phyloP scores from a whole-genome alignment of 2,797 vertebrate genomes.

The Caiman crocodilus region DNA sequence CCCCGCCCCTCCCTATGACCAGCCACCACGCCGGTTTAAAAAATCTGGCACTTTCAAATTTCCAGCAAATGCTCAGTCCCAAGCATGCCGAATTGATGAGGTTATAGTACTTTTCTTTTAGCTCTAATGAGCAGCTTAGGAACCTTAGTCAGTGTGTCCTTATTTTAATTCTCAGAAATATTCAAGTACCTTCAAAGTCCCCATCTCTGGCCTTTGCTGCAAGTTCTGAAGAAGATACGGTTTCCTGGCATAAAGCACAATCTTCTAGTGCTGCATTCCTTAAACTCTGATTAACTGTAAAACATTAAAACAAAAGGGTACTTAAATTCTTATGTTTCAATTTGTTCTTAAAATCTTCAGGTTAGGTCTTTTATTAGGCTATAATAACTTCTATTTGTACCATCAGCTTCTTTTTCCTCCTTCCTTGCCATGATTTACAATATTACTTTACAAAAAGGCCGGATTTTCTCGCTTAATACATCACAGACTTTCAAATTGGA shows the following conservation, averaged over 20 bases:
- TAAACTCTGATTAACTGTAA: slow-evolving; percentile 86
- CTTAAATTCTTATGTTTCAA: neutral
- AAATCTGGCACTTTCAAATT: too few relatives aligned
- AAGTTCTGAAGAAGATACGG: slow-evolving; percentile 92
- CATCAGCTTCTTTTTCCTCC: neutral
- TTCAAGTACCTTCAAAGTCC: slow-evolving; percentile 92
- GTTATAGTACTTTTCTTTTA: neutral
- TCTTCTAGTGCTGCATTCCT: slow-evolving; percentile 92
- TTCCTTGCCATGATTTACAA: neutral
- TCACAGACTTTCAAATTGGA: neutral
- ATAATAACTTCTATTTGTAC: neutral
- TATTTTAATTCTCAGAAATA: slow-evolving; percentile 24
- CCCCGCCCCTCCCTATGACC: too few relatives aligned
- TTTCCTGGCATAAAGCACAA: slow-evolving; percentile 96
- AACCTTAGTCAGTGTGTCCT: neutral
- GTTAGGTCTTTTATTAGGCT: neutral
- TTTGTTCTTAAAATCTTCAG: neutral
- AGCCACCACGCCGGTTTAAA: too few relatives aligned
- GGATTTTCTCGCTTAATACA: too few relatives aligned
- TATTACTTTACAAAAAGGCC: neutral
- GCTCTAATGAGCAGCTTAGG: neutral
- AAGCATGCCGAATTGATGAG: too few relatives aligned
- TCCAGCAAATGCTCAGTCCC: too few relatives aligned
- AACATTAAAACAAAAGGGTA: slow-evolving; percentile 19
- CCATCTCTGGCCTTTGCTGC: slow-evolving; percentile 93